Evolutionary conservation across 2,888 invertebrate species (phyloP).

Genomic region (Alentia gelatinosa): DNA sequence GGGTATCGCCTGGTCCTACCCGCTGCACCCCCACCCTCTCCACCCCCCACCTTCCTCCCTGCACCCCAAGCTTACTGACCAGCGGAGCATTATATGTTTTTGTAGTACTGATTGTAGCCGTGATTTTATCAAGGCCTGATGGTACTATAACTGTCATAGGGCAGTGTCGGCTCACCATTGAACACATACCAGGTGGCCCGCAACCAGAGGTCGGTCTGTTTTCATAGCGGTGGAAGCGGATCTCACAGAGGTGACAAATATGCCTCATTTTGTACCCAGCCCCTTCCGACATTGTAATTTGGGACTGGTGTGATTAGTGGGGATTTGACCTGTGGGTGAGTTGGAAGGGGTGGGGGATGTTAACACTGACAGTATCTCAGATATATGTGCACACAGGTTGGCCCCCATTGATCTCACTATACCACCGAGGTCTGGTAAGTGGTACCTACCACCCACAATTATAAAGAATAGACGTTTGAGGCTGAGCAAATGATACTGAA

Average conservation of each 20-base stretch:
- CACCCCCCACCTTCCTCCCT: neutral
- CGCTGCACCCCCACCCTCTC: neutral
- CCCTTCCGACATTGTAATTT: constrained; percentile 16
- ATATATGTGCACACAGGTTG: neutral
- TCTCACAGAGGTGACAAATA: neutral
- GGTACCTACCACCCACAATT: no score
- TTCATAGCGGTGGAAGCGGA: neutral
- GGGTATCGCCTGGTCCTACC: neutral
- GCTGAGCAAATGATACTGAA: no score
- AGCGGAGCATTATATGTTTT: constrained; percentile 35
- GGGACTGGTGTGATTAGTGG: neutral
- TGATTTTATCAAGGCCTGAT: constrained; percentile 32
- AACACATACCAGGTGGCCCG: neutral
- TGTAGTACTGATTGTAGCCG: constrained; percentile 25
- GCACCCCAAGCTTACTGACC: neutral
- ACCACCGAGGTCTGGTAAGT: no score
- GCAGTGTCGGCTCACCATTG: neutral
- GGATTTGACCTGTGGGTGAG: neutral
- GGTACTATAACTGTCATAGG: constrained; percentile 43
- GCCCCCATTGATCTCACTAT: neutral
- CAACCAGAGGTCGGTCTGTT: neutral
- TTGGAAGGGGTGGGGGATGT: neutral
- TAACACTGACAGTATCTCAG: neutral
- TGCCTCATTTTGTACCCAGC: neutral
- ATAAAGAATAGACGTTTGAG: no score